Base-by-base conservation (phyloP, 2,113 vertebrate genomes). In the Thryonomys swinderianus region DNA sequence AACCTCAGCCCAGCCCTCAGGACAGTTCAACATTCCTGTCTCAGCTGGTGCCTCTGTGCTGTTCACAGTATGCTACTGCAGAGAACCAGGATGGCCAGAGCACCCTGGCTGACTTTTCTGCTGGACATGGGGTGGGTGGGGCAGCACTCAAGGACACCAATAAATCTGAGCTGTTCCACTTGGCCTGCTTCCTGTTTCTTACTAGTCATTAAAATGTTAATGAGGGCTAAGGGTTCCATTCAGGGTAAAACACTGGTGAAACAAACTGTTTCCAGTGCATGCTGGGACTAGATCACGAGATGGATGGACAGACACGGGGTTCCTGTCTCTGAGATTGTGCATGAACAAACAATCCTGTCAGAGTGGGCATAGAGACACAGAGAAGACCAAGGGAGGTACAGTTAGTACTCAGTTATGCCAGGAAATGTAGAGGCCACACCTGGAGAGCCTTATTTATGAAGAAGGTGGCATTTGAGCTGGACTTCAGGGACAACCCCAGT, bases 161-260 rank as follows among this genome's bases (percentile, higher is more conserved):
- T 27, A 37, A 82, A 86, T 45, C 40, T 73, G 11, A 85, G 57
- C 76, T 57, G 23, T 69, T 14, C 27, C 48, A 53, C 23, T 11
- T n/a, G 82, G 9, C 61, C 57, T 85, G 37, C 45, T 85, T 93
- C 42, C 45, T 66, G 37, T 95, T 95, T 84, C 51, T 71, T 34
- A 81, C 48, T n/a, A 82, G 71, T 71, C 69, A 64, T n/a, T 88
- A 59, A 89, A 66, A 34, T n/a, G 71, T 59, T 51, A 62, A 23
- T 64, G 73, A 86, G 61, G 5, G 10, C 34, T 64, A 57, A 55
- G 94, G 67, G 51, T 8, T 53, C 40, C 67, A 83, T 20, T 48
- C 64, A 32, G 34, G 61, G n/a, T 51, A 48, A 69, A 1, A 7
- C 45, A 71, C 78, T 4, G 8, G 51, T 30, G 86, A 51, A 40